Evolutionary conservation across 2,888 invertebrate species (phyloP).

Genomic region (Sceliomorpha sp.): DNA sequence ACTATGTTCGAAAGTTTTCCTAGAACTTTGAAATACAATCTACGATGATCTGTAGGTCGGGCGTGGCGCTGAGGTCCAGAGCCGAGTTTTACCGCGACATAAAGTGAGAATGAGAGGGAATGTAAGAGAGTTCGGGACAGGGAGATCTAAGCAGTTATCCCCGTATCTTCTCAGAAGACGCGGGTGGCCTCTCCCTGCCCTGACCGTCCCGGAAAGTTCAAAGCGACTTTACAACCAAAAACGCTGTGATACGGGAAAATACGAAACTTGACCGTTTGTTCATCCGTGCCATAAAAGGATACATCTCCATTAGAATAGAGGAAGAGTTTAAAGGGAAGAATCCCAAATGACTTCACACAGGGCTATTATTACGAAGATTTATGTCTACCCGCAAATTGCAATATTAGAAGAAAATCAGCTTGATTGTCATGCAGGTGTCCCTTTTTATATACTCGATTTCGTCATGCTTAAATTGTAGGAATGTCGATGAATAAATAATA

Average conservation of each 20-base stretch:
- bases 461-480: too few species aligned
- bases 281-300: constrained; percentile 19
- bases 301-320: constrained; percentile 27
- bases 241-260: constrained; percentile 29
- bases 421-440: too few species aligned
- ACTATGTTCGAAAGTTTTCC: constrained; percentile 51
- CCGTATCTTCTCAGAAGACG: constrained; percentile 66
- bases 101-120: constrained; percentile 60
- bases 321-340: constrained; percentile 18
- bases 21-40: constrained; percentile 62
- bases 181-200: constrained; percentile 58
- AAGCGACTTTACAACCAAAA: constrained; percentile 55
- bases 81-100: constrained; percentile 54
- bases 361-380: constrained; percentile 27
- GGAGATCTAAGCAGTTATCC: constrained; percentile 42
- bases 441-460: too few species aligned
- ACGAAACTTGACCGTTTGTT: constrained; percentile 32
- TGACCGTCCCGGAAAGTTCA: constrained; percentile 60
- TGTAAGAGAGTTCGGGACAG: constrained; percentile 37
- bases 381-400: too few species aligned
- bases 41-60: constrained; percentile 58
- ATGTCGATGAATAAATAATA: too few species aligned
- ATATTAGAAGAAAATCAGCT: too few species aligned
- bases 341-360: constrained; percentile 30
- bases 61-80: constrained; percentile 52